Evolutionary conservation across 2,888 invertebrate genomes (phyloP).

Genomic region (Lathronympha strigana): DNA sequence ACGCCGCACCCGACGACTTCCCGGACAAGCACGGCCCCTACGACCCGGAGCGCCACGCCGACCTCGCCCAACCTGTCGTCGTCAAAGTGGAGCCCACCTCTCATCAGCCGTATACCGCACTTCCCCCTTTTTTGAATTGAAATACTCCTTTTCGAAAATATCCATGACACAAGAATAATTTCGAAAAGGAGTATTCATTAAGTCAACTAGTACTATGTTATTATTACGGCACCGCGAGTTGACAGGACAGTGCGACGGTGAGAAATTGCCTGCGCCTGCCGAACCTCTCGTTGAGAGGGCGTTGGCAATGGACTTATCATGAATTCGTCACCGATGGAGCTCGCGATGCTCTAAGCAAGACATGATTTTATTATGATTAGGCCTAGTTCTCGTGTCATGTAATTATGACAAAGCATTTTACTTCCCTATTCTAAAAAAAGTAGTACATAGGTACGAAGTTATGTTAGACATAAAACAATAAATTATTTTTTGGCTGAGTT

Average conservation of each 20-base stretch:
- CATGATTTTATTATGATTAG: constrained; percentile 18
- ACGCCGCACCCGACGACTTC: constrained; percentile 80
- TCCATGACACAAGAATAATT: constrained; percentile 71
- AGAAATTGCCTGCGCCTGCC: neutral
- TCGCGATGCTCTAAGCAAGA: neutral
- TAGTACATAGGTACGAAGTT: neutral
- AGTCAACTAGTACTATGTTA: constrained; percentile 2
- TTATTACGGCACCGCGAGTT: constrained; percentile 8
- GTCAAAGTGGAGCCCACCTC: constrained; percentile 85
- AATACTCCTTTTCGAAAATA: constrained; percentile 85
- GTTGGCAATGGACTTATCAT: too few relatives aligned
- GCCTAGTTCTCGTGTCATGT: neutral
- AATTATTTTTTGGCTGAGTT: constrained; percentile 7
- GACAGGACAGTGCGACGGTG: neutral
- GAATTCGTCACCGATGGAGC: too few relatives aligned
- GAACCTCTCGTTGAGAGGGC: neutral
- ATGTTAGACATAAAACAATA: neutral
- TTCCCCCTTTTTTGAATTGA: constrained; percentile 92
- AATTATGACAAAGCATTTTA: constrained; percentile 20
- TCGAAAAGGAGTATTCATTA: constrained; percentile 79
- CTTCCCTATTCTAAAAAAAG: neutral
- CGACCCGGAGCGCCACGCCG: constrained; percentile 75
- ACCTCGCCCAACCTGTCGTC: constrained; percentile 74
- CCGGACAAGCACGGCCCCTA: constrained; percentile 71
- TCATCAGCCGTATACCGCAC: constrained; percentile 86